A percentile compares a stretch with the other conserved stretches of the same genome.
Conservation (phyloP, 1,140 invertebrate species). For the Oscheius sp. region DNA sequence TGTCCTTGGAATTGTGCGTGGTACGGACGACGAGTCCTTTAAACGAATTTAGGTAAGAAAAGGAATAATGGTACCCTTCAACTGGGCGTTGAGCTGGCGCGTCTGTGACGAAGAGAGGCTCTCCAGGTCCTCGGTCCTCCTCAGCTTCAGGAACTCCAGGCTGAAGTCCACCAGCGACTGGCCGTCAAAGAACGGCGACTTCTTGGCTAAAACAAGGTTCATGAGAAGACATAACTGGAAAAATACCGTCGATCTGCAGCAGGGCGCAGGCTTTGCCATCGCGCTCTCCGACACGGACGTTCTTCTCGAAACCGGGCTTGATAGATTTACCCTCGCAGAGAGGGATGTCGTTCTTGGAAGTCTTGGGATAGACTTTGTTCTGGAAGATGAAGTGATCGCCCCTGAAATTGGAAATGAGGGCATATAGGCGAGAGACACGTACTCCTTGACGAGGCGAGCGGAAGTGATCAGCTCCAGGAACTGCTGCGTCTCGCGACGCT, state of each 20-base stretch:
- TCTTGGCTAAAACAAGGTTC: slow-evolving; percentile 7
- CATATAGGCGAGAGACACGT: background rate
- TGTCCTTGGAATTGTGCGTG: slow-evolving; percentile 19
- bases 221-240: no score
- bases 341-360: background rate
- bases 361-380: slow-evolving; percentile 16
- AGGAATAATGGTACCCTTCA: background rate
- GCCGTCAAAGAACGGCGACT: slow-evolving; percentile 27
- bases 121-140: background rate
- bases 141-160: background rate
- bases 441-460: slow-evolving; percentile 2
- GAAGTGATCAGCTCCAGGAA: slow-evolving; percentile 29
- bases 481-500: slow-evolving; percentile 25
- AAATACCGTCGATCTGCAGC: slow-evolving; percentile 21
- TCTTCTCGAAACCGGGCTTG: slow-evolving; percentile 26
- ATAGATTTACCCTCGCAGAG: slow-evolving; percentile 21
- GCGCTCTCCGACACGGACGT: slow-evolving; percentile 14
- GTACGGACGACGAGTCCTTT: slow-evolving; percentile 19
- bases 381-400: slow-evolving; percentile 21
- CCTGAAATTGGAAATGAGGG: slow-evolving; percentile 12
- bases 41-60: no score
- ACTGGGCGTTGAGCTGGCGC: background rate
- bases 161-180: background rate
- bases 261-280: background rate
- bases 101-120: background rate